A percentile compares a stretch with the other conserved stretches of the same genome.
phyloP scores from a whole-genome alignment of 1,140 invertebrate genomes.

The Bacillus rossius region DNA sequence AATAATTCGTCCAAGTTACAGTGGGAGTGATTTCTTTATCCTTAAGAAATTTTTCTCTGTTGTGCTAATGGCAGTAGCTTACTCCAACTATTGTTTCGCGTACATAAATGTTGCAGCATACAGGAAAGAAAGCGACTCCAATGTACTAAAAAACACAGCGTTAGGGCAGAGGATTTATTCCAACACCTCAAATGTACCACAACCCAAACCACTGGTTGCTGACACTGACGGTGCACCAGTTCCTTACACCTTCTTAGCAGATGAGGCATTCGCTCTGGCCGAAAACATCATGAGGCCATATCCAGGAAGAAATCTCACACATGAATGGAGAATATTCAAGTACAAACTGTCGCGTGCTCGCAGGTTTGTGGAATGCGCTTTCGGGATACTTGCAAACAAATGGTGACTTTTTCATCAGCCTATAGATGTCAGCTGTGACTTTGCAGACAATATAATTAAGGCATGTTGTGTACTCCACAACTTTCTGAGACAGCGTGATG shows the following conservation, averaged over 20 bases:
- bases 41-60: conserved; percentile 33
- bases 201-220: conserved; percentile 2
- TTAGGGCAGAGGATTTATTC: neutral
- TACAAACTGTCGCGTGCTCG: conserved; percentile 37
- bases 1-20: conserved; percentile 22
- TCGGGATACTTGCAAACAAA: conserved; percentile 28
- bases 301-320: conserved; percentile 28
- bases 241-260: conserved; percentile 15
- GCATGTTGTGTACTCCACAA: conserved; percentile 36
- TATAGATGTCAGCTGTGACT: conserved; percentile 14
- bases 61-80: conserved; percentile 30
- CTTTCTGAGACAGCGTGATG: conserved; percentile 23
- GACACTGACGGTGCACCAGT: neutral
- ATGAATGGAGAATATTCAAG: conserved; percentile 35
- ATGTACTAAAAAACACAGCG: conserved; percentile 15
- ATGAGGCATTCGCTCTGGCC: conserved; percentile 42
- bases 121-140: conserved; percentile 26
- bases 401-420: conserved; percentile 21
- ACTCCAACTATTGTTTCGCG: conserved; percentile 31
- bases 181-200: neutral
- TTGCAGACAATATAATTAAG: conserved; percentile 32
- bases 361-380: conserved; percentile 35
- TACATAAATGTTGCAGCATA: conserved; percentile 28
- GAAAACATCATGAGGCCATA: conserved; percentile 42
- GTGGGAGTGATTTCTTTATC: conserved; percentile 31